These are phyloP conservation scores for Epinephelus coioides DNA, from an alignment of 2,797 vertebrate species.

Conservation along the genomic window DNA sequence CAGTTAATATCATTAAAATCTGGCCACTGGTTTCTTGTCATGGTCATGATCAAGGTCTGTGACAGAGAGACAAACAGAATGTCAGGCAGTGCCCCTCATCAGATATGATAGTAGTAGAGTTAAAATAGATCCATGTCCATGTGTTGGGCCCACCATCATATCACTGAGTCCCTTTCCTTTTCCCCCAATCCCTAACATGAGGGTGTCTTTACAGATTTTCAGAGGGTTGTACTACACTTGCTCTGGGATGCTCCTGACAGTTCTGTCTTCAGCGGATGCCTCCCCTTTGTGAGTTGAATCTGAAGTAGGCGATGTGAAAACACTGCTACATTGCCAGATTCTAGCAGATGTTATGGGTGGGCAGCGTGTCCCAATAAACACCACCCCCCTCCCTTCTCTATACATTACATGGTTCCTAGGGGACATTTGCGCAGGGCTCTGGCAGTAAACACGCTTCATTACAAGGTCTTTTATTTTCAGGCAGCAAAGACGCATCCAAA, in stretches of 20 bases:
- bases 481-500: conserved; percentile 62
- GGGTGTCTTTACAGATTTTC: not conserved
- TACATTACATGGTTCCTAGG: conserved; percentile 58
- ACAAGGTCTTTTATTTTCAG: conserved; percentile 74
- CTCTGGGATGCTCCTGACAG: conserved; percentile 12
- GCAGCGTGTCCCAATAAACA: conserved; percentile 39
- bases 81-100: not conserved
- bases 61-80: not conserved
- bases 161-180: not conserved
- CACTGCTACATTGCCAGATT: conserved; percentile 28
- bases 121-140: not conserved
- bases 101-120: not conserved
- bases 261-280: not conserved
- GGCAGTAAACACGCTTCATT: conserved; percentile 73
- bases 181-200: not conserved
- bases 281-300: conserved; percentile 18
- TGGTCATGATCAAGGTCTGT: not conserved
- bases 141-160: not conserved
- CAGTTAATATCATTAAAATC: not conserved
- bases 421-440: conserved; percentile 49
- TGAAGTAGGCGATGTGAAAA: conserved; percentile 12
- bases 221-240: not conserved
- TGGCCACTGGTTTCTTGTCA: not conserved
- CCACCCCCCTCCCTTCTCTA: conserved; percentile 15
- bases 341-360: conserved; percentile 33